Conservation (phyloP, 2,797 vertebrate species). For the Phalloptychus januarius region DNA sequence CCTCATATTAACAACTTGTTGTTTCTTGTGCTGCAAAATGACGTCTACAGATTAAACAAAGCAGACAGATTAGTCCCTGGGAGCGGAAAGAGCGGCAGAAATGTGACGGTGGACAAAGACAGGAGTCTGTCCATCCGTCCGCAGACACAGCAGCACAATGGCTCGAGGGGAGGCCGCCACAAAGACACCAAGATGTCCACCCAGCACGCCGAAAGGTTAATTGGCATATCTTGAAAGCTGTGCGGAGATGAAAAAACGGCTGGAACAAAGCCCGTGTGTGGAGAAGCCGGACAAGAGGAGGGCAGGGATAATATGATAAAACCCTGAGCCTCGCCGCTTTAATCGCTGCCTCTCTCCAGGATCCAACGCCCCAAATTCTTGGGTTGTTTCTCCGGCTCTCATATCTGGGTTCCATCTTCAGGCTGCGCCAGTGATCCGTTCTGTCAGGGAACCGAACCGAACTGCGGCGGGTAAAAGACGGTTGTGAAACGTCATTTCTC, state of each 20-base stretch:
- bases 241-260: constrained; percentile 77
- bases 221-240: constrained; percentile 83
- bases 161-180: constrained; percentile 72
- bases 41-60: constrained; percentile 19
- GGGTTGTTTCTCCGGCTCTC: constrained; percentile 45
- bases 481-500: constrained; percentile 15
- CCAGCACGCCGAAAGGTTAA: constrained; percentile 82
- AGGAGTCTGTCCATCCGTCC: constrained; percentile 70
- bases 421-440: constrained; percentile 18
- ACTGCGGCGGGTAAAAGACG: constrained; percentile 15
- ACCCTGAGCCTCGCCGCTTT: constrained; percentile 66
- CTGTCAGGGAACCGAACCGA: constrained; percentile 3
- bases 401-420: constrained; percentile 12
- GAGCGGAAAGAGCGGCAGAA: constrained; percentile 67
- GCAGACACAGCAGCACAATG: constrained; percentile 76
- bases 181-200: constrained; percentile 81
- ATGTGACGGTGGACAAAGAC: constrained; percentile 71
- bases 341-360: constrained; percentile 63
- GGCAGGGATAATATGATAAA: constrained; percentile 78
- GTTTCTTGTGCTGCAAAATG: background rate
- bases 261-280: constrained; percentile 77
- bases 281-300: constrained; percentile 72
- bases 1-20: background rate
- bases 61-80: constrained; percentile 60
- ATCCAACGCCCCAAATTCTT: constrained; percentile 45